Evolutionary conservation across 2,888 invertebrate species (phyloP).

Genomic region (Adelognathus sp.): DNA sequence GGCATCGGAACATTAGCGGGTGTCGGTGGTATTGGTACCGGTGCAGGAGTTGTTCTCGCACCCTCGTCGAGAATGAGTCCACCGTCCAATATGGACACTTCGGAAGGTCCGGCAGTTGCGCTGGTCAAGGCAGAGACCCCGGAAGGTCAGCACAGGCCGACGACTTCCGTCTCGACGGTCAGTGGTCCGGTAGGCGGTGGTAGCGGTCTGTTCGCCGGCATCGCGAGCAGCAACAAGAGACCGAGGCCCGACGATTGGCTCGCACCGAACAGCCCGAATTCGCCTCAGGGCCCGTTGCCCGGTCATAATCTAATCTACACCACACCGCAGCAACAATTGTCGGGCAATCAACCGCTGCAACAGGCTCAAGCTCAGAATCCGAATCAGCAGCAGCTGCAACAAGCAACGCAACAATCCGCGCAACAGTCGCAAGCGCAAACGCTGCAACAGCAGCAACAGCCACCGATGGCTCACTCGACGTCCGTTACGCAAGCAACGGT

Average conservation of each 20-base stretch:
- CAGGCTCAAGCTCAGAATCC: slow-evolving; percentile 60
- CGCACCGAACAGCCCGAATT: slow-evolving; percentile 84
- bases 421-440: slow-evolving; percentile 62
- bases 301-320: slow-evolving; percentile 84
- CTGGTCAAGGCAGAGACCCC: slow-evolving; percentile 81
- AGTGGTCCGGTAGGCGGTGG: slow-evolving; percentile 71
- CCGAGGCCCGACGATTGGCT: slow-evolving; percentile 86
- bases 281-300: slow-evolving; percentile 81
- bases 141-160: slow-evolving; percentile 77
- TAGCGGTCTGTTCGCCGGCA: slow-evolving; percentile 79
- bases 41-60: slow-evolving; percentile 80
- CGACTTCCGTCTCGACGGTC: slow-evolving; percentile 76
- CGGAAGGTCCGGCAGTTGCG: slow-evolving; percentile 65
- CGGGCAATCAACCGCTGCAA: slow-evolving; percentile 60
- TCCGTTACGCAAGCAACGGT: slow-evolving; percentile 64
- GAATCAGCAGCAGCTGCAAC: slow-evolving; percentile 59
- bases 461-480: slow-evolving; percentile 69
- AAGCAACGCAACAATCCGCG: slow-evolving; percentile 67
- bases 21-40: slow-evolving; percentile 73
- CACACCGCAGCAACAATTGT: slow-evolving; percentile 74
- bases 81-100: slow-evolving; percentile 76
- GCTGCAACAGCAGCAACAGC: slow-evolving; percentile 73
- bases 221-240: slow-evolving; percentile 82
- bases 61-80: slow-evolving; percentile 82
- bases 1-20: slow-evolving; percentile 53